Evolutionary conservation across 2,797 vertebrate species (phyloP).

Genomic region (Clarias platycephalus): DNA sequence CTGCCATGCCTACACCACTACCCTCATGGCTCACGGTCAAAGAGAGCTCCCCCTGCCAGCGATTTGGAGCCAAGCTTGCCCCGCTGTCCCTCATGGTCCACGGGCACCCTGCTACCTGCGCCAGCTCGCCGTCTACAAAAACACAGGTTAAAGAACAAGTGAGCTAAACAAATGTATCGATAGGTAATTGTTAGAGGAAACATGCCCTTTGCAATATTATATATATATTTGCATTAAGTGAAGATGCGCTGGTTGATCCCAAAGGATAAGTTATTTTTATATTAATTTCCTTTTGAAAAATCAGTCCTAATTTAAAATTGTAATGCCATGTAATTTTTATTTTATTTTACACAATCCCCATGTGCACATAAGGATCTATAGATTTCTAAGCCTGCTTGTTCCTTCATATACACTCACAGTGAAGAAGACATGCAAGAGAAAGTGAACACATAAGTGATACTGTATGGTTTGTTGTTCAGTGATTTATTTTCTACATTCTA

Average conservation of each 20-base stretch:
- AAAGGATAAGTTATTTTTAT: background rate
- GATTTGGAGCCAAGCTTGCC: slow-evolving; percentile 78
- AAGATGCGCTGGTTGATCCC: background rate
- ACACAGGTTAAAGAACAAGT: background rate
- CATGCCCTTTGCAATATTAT: background rate
- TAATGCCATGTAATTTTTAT: background rate
- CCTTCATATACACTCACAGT: background rate
- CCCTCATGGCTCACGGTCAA: slow-evolving; percentile 77
- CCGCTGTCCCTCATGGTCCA: slow-evolving; percentile 84
- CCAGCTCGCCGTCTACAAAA: slow-evolving; percentile 76
- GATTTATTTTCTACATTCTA: no score
- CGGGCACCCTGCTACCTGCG: slow-evolving; percentile 79
- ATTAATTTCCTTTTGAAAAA: background rate
- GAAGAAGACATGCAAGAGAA: background rate
- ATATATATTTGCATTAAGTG: background rate
- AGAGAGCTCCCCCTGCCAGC: slow-evolving; percentile 80
- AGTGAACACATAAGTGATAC: background rate
- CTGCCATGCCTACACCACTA: slow-evolving; percentile 73
- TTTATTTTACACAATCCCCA: background rate
- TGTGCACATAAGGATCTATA: background rate
- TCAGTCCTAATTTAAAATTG: background rate
- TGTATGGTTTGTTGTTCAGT: background rate
- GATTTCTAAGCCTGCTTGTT: background rate
- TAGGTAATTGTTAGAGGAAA: background rate
- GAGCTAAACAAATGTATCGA: background rate